Evolutionary conservation across 2,888 invertebrate genomes (phyloP).

Genomic region (Acanthopleura granulata): DNA sequence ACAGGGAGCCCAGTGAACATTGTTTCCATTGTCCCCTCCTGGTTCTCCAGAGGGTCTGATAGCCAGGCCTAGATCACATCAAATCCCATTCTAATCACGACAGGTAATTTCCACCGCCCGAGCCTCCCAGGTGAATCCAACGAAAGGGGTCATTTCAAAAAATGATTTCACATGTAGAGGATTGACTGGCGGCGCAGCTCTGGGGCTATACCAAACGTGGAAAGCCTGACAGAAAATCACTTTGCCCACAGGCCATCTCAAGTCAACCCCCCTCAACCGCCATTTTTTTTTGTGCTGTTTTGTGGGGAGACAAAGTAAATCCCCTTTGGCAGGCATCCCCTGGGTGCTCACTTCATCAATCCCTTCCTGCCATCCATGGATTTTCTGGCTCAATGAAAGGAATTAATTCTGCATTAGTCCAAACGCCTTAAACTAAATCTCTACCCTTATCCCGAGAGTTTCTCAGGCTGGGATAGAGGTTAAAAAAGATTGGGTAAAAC

Average conservation of each 20-base stretch:
- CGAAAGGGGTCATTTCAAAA: not conserved
- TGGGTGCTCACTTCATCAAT: not conserved
- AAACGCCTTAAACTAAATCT: not conserved
- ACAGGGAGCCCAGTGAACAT: too few species aligned
- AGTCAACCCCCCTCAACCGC: too few species aligned
- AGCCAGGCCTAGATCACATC: not conserved
- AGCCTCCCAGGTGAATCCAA: slow-evolving; percentile 13
- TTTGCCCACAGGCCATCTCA: not conserved
- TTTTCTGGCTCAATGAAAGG: slow-evolving; percentile 5
- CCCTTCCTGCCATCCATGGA: not conserved
- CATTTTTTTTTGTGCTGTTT: too few species aligned
- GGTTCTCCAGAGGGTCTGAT: not conserved
- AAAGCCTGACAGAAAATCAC: slow-evolving; percentile 5
- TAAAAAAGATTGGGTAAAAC: not conserved
- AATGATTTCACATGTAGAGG: not conserved
- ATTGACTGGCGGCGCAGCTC: too few species aligned
- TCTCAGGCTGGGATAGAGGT: not conserved
- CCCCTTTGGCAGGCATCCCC: not conserved
- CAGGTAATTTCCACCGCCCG: not conserved
- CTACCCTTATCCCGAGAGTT: not conserved
- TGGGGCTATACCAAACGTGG: too few species aligned
- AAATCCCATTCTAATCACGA: slow-evolving; percentile 1
- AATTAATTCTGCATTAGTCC: slow-evolving; percentile 1
- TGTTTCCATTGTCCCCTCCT: too few species aligned
- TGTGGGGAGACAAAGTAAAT: not conserved